Base-by-base conservation (phyloP, 2,888 invertebrate species). In the Limnephilus lunatus region DNA sequence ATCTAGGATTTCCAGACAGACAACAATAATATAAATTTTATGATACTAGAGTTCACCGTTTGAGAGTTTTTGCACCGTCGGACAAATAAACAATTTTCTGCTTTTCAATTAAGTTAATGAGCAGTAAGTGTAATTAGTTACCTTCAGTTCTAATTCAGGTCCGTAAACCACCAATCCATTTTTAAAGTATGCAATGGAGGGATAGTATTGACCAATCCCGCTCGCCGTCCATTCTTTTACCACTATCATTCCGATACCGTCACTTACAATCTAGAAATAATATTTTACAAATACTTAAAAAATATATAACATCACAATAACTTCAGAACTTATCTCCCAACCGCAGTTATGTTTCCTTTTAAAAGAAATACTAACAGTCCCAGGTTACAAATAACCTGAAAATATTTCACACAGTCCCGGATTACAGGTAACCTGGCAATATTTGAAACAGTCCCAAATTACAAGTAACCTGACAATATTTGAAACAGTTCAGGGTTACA, bases 101-200 rank as follows among this genome's bases (percentile, higher is more conserved):
- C 68, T 68, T 68, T 68, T 25, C 9, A 68, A 2, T 5, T 19
- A 68, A 44, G 44, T 2, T 9, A 25, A 68, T 68, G 25, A 9
- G n/a, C 68, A 9, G 68, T n/a, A n/a, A 68, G 68, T 68, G 68
- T 25, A 9, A 68, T n/a, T 68, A 35, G 11, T 95, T 91, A 96
- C 96, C 90, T 95, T 94, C 12, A 96, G 0, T 80, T 44, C 15
- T 30, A 44, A 53, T 53, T 96, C 96, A 11, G 96, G 96, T 30
- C 96, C 95, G 91, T 95, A 96, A 32, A 96, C 94, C 1, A 96
- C 94, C 1, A 96, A 93, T 0, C 96, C 96, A 89, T 94, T 95
- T 53, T 94, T 95, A 92, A 95, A 95, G 0, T 95, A 94, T 90
- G 95, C 95, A 19, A 96, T 93, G 89, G 94, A 94, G 0, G 96